Evolutionary conservation across 2,113 vertebrate species (phyloP).

Genomic region (Vicugna pacos): DNA sequence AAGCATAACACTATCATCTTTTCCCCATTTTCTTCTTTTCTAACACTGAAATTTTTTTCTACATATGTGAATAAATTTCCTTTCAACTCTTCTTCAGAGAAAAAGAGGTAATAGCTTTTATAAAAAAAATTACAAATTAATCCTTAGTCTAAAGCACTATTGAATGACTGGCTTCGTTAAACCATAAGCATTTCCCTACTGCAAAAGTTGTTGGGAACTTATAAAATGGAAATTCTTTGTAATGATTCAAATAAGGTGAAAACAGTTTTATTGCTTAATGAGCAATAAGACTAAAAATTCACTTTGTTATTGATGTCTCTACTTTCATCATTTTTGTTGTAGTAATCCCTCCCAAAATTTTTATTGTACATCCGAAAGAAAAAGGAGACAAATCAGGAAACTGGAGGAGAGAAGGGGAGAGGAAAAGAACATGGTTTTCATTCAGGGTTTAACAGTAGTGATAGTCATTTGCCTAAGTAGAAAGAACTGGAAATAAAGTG

Average conservation of each 20-base stretch:
- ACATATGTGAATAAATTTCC: not conserved
- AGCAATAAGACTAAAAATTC: slow-evolving; percentile 30
- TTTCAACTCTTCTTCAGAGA: not conserved
- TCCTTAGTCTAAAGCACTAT: not conserved
- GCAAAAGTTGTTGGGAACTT: not conserved
- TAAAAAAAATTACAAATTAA: not conserved
- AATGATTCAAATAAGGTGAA: not conserved
- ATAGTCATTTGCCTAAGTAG: not conserved
- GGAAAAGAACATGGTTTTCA: not conserved
- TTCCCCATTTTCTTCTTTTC: not conserved
- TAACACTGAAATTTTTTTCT: not conserved
- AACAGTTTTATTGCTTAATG: not conserved
- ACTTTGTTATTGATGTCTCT: not conserved
- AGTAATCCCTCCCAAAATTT: not conserved
- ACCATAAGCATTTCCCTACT: not conserved
- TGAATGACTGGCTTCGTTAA: not conserved
- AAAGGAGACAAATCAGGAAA: not conserved
- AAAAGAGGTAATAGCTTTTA: not conserved
- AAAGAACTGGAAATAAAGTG: not conserved
- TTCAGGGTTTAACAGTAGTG: not conserved
- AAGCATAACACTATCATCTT: not conserved
- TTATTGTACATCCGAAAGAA: not conserved
- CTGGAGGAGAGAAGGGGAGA: not conserved
- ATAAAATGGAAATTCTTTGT: not conserved
- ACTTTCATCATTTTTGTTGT: not conserved